phyloP scores from a whole-genome alignment of 2,113 vertebrate genomes.

The Gnathonemus longibarbis region DNA sequence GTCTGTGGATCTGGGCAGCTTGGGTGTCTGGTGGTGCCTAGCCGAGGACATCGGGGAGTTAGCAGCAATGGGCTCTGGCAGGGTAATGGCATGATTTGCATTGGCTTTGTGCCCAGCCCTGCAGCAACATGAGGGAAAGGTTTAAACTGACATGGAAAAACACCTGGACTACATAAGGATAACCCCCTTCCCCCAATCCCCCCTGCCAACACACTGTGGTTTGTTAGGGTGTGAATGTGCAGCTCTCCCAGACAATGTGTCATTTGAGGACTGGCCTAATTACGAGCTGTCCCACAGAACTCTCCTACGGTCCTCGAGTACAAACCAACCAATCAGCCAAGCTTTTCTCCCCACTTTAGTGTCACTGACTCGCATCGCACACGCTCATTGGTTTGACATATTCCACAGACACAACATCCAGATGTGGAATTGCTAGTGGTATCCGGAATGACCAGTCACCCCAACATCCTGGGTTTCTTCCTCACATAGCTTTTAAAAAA shows the following conservation, averaged over 20 bases:
- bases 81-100: constrained; percentile 54
- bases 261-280: not conserved
- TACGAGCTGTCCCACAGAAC: not conserved
- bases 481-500: not conserved
- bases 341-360: not conserved
- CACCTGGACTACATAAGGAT: constrained; percentile 64
- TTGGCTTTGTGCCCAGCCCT: constrained; percentile 60
- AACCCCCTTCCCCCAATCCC: constrained; percentile 27
- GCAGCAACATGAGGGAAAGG: constrained; percentile 45
- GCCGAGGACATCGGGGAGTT: constrained; percentile 33
- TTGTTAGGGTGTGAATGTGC: not conserved
- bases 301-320: not conserved
- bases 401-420: not conserved
- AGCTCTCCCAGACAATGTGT: not conserved
- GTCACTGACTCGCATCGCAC: not conserved
- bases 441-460: not conserved
- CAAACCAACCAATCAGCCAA: not conserved
- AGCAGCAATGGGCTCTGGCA: constrained; percentile 52
- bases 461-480: not conserved
- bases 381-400: not conserved
- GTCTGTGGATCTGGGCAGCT: constrained; percentile 4
- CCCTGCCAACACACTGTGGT: not conserved
- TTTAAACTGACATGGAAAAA: constrained; percentile 69
- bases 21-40: constrained; percentile 3
- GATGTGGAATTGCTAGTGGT: not conserved